These are phyloP conservation scores for Hippocampus guttulatus DNA, from an alignment of 2,113 vertebrate species.

Conservation along the genomic window DNA sequence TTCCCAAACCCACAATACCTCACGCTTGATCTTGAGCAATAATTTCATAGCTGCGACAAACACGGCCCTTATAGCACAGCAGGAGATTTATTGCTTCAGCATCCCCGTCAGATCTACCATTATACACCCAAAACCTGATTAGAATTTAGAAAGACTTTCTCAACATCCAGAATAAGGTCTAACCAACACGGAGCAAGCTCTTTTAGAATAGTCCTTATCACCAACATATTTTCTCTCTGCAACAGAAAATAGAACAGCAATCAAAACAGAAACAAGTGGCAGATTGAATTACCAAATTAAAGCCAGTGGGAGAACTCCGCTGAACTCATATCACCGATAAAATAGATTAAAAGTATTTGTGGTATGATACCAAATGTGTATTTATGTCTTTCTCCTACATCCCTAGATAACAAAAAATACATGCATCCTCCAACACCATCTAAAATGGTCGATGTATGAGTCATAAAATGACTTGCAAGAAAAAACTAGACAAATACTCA, in stretches of 20 bases:
- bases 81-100: slow-evolving; percentile 45
- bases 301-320: neutral
- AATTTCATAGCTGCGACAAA: slow-evolving; percentile 51
- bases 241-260: neutral
- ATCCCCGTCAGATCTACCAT: slow-evolving; percentile 23
- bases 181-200: slow-evolving; percentile 19
- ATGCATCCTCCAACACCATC: neutral
- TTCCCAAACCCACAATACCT: slow-evolving; percentile 40
- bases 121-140: slow-evolving; percentile 41
- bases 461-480: neutral
- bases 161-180: slow-evolving; percentile 48
- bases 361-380: neutral
- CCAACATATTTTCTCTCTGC: slow-evolving; percentile 31
- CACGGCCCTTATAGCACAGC: slow-evolving; percentile 40
- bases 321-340: too few species aligned
- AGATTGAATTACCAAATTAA: neutral
- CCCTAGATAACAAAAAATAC: neutral
- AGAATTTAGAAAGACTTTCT: slow-evolving; percentile 42
- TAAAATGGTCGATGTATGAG: neutral
- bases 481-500: neutral
- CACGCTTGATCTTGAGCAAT: slow-evolving; percentile 40
- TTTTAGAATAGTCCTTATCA: slow-evolving; percentile 23
- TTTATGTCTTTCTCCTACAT: neutral
- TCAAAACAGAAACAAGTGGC: neutral
- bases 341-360: neutral